phyloP scores from a whole-genome alignment of 2,888 invertebrate species.

The Hipparchia sbordonii region DNA sequence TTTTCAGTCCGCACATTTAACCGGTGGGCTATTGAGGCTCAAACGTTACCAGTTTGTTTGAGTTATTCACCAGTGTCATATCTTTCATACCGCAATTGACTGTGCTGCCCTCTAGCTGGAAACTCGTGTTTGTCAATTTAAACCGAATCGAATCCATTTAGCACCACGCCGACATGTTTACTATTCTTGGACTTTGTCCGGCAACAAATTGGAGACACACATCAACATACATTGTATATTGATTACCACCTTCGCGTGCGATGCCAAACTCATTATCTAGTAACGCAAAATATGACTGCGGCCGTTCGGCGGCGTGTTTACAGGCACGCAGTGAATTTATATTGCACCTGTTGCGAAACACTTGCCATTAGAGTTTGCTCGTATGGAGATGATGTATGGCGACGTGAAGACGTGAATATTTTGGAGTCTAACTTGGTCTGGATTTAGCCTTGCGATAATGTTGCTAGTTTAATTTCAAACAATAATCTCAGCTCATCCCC shows the following conservation, averaged over 20 bases:
- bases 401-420: too few relatives aligned
- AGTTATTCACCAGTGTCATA: too few relatives aligned
- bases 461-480: too few relatives aligned
- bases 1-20: too few relatives aligned
- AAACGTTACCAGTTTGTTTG: too few relatives aligned
- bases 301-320: not conserved
- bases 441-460: too few relatives aligned
- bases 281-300: conserved; percentile 6
- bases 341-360: conserved; percentile 14
- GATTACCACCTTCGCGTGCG: conserved; percentile 6
- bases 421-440: too few relatives aligned
- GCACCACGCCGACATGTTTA: conserved; percentile 1
- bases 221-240: conserved; percentile 12
- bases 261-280: conserved; percentile 17
- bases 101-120: not conserved
- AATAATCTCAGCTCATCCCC: too few relatives aligned
- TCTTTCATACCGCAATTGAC: too few relatives aligned
- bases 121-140: conserved; percentile 10
- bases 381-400: not conserved
- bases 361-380: not conserved
- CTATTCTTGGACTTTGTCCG: conserved; percentile 11
- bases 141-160: conserved; percentile 9
- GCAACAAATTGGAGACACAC: conserved; percentile 11
- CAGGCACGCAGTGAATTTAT: conserved; percentile 10
- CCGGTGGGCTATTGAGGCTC: too few relatives aligned